Evolutionary conservation across 2,113 vertebrate species (phyloP).

Genomic region (Paralichthys olivaceus): DNA sequence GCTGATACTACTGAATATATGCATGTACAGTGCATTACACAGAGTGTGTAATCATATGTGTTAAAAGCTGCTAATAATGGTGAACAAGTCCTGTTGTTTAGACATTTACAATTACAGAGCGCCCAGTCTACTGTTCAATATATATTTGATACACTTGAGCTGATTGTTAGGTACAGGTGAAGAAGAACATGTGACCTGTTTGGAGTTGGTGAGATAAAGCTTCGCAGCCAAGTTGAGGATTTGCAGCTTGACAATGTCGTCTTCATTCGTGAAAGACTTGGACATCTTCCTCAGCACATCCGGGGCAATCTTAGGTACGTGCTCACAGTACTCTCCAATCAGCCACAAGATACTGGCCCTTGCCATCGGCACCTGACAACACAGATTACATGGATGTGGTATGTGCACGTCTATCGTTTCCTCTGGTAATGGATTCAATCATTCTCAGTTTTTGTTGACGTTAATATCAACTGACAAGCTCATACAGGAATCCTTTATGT

Average conservation of each 20-base stretch:
- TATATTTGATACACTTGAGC: no score
- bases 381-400: neutral
- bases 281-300: constrained; percentile 98
- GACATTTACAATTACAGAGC: no score
- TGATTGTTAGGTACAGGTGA: no score
- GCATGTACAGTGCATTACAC: neutral
- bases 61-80: neutral
- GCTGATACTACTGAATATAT: neutral
- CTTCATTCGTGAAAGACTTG: constrained; percentile 95
- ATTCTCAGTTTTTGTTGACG: no score
- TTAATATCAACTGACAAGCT: no score
- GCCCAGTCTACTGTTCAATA: no score
- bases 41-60: neutral
- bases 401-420: neutral
- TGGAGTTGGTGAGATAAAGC: constrained; percentile 96
- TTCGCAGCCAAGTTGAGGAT: constrained; percentile 97
- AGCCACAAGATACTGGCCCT: constrained; percentile 98
- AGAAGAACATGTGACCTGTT: constrained; percentile 61
- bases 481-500: no score
- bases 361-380: constrained; percentile 93
- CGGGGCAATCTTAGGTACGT: constrained; percentile 94
- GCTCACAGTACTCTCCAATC: constrained; percentile 97
- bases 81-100: neutral
- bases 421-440: no score
- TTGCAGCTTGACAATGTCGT: constrained; percentile 98